Conservation (phyloP, 2,113 vertebrate species). For the Malurus elegans region DNA sequence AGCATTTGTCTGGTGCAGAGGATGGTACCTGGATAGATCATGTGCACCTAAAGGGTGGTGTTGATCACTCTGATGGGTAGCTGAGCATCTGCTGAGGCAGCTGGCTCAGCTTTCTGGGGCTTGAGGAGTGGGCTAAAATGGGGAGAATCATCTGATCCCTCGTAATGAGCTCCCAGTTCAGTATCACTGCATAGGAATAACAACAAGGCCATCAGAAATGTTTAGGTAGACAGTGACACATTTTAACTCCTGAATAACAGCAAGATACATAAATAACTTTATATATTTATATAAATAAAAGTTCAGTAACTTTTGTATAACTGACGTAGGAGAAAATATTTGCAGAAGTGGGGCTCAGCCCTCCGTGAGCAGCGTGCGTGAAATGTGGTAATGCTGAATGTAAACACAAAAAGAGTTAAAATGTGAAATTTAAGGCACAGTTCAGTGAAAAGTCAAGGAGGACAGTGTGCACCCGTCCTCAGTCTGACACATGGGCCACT, state of each 20-base stretch:
- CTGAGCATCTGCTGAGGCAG: neutral
- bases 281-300: neutral
- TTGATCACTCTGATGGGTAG: neutral
- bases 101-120: neutral
- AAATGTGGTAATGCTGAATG: neutral
- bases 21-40: neutral
- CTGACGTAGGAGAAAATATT: neutral
- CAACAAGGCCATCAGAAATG: neutral
- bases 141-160: neutral
- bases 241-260: neutral
- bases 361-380: neutral
- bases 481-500: accelerated
- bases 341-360: neutral
- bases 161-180: neutral
- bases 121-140: neutral
- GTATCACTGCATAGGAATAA: neutral
- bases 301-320: neutral
- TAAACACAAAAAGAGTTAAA: constrained; percentile 18
- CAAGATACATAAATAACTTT: neutral
- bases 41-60: neutral
- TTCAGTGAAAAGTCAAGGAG: neutral
- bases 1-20: accelerated
- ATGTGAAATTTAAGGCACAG: constrained; percentile 1
- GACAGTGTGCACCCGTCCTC: neutral
- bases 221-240: neutral